Conservation (phyloP, 2,888 invertebrate genomes). For the Cylloceria caligata region DNA sequence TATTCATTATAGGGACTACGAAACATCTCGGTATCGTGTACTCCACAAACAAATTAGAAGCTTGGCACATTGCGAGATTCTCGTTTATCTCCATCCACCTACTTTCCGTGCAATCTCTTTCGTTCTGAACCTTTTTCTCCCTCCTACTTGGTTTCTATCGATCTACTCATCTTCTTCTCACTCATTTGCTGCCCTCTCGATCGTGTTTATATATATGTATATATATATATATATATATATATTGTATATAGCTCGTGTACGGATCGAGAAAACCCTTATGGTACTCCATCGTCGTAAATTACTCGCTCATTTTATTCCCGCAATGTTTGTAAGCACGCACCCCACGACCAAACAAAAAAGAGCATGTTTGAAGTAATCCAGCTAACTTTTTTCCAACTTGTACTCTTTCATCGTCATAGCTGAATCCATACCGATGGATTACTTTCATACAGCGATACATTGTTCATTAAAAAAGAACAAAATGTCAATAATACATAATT, state of each 20-base stretch:
- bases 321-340: slow-evolving; percentile 62
- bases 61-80: slow-evolving; percentile 62
- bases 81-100: slow-evolving; percentile 20
- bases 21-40: slow-evolving; percentile 19
- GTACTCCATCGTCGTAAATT: slow-evolving; percentile 63
- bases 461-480: background rate
- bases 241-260: slow-evolving; percentile 26
- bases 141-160: slow-evolving; percentile 24
- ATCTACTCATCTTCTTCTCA: slow-evolving; percentile 40
- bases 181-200: slow-evolving; percentile 3
- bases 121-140: slow-evolving; percentile 39
- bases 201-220: no score
- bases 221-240: slow-evolving; percentile 21
- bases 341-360: slow-evolving; percentile 53
- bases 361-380: slow-evolving; percentile 65
- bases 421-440: slow-evolving; percentile 66
- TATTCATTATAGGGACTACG: slow-evolving; percentile 8
- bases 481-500: background rate
- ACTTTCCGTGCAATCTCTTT: slow-evolving; percentile 26
- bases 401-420: slow-evolving; percentile 56
- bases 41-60: slow-evolving; percentile 61
- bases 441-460: background rate
- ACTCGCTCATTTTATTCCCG: slow-evolving; percentile 63
- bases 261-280: slow-evolving; percentile 33
- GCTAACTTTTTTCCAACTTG: slow-evolving; percentile 62